phyloP scores from a whole-genome alignment of 2,113 vertebrate genomes.

The Pedetes capensis region DNA sequence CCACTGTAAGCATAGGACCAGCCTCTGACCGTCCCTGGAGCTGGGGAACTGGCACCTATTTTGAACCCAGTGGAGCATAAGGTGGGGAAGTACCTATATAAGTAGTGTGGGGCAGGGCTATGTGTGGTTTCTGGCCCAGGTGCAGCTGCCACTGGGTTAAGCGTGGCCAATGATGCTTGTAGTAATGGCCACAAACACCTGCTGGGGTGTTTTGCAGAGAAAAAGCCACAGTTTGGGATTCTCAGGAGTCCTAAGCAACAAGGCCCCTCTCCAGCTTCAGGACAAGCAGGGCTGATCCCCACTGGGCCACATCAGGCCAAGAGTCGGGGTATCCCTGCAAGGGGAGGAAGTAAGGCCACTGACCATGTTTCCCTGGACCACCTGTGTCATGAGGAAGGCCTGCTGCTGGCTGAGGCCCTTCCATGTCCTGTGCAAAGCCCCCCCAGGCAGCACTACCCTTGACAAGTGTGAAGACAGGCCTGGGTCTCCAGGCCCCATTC shows the following conservation, averaged over 20 bases:
- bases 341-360: background rate
- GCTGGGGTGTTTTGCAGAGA: background rate
- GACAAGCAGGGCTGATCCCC: background rate
- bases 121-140: background rate
- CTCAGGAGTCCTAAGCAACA: background rate
- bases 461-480: rapidly evolving
- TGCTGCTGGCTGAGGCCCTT: background rate
- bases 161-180: background rate
- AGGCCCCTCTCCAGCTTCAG: background rate
- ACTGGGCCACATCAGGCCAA: background rate
- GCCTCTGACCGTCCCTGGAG: background rate
- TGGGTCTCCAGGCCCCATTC: background rate
- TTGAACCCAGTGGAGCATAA: rapidly evolving
- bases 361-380: too few relatives aligned
- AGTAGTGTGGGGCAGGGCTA: rapidly evolving
- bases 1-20: background rate
- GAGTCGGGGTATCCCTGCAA: background rate
- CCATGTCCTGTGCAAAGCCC: rapidly evolving
- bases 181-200: background rate
- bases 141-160: background rate
- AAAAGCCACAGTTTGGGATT: background rate
- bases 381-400: rapidly evolving
- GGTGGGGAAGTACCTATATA: rapidly evolving
- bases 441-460: background rate
- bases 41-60: background rate